Base-by-base conservation (phyloP, 2,113 vertebrate genomes). In the Budorcas taxicolor region DNA sequence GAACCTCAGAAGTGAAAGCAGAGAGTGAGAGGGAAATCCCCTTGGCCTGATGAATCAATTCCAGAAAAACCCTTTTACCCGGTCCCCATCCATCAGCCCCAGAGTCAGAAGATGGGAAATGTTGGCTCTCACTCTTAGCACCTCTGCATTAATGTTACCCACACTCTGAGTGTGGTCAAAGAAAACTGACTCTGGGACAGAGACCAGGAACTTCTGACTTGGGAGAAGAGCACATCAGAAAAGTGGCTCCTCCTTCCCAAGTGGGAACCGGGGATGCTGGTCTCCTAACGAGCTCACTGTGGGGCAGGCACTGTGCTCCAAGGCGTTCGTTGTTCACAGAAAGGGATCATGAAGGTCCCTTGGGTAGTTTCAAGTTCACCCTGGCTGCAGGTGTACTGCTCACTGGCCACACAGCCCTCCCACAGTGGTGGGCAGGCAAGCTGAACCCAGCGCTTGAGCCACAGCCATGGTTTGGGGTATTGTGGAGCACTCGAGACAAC, bases 51-150 rank as follows among this genome's bases (percentile, higher is more conserved):
- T 71, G 96, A 87, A 89, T 97, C 93, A 57, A 52, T 93, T 87
- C 92, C 96, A 96, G 96, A 97, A 95, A 91, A 87, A 88, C 87
- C 89, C 82, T 93, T 87, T 96, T 78, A 91, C 76, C 91, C 12
- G 0, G 29, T 86, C 78, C 29, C 50, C 89, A 93, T 87, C 94
- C 93, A 91, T 96, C 86, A 93, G 47, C 40, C 71, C 13, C 33
- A 64, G 33, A 36, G 47, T 52, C 87, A 81, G 27, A 11, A 52
- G 89, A 94, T 81, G 33, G 47, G 87, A 97, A 86, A 67, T 52
- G 85, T 2, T 89, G 62, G 95, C 84, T 97, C 88, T 55, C 15
- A 21, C 60, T 83, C 96, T 94, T 67, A 82, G 45, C 74, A 85
- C 64, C 62, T 87, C 88, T 62, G 78, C 3, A 27, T 33, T 64